Base-by-base conservation (phyloP, 2,888 invertebrate species). In the Caenorhabditis sp. region DNA sequence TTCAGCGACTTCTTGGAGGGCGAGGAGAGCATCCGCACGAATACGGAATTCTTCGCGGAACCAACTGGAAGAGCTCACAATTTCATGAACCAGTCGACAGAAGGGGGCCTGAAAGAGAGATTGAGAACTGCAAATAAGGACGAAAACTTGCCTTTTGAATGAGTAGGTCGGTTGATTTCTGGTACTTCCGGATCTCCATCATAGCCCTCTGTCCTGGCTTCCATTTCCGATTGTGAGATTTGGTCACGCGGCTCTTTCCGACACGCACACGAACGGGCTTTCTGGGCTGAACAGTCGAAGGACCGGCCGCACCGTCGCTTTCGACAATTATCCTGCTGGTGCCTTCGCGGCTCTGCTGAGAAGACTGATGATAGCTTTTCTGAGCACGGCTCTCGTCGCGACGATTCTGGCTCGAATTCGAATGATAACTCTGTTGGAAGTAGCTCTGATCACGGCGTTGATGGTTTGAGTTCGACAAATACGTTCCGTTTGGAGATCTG, bases 1-100 rank as follows among this genome's bases (percentile, higher is more conserved):
- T 59, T 81, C 81, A 0, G 81, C 52, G 1, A 77, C 81, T 70
- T 80, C 80, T 45, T 80, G 80, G 2, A 80, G 68, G 20, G 66
- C 71, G 2, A 32, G 43, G 22, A 80, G 15, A 4, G 80, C 78
- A 13, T 80, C 78, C 0, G 61, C 30, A 11, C 70, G 58, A 20
- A 80, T 62, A 3, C 80, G 78, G 46, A 15, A 48, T 11, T 68
- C 59, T 1, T 27, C 4, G 15, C 24, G 41, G 9, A 9, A 5
- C 1, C 9, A 13, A 5, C 50, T 43, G 13, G 27, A n/a, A 15
- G 62, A 56, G 0, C 32, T 41, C 8, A 74, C 41, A n/a, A 78
- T 65, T 63, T 78, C 78, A n/a, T 70, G 59, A 0, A 78, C 75
- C 1, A 75, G 26, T 17, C 80, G 62, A 15, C 63, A 68, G 45